Evolutionary conservation across 2,888 invertebrate species (phyloP).

Genomic region (Leptinotarsa peninsularis): DNA sequence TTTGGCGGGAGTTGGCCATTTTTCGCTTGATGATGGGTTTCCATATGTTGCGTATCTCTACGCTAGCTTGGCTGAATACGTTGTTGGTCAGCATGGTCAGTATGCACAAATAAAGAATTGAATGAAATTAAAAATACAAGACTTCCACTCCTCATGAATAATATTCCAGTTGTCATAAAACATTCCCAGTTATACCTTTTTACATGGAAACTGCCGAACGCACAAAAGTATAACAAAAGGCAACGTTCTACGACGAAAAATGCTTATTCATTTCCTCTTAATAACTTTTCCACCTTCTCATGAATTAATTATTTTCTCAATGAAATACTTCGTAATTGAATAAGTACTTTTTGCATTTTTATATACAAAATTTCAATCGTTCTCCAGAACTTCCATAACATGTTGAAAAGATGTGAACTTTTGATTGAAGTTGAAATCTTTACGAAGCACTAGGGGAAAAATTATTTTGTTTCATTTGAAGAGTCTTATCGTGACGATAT

Average conservation of each 20-base stretch:
- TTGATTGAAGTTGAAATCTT: slow-evolving; percentile 38
- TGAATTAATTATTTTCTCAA: slow-evolving; percentile 32
- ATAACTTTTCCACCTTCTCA: slow-evolving; percentile 30
- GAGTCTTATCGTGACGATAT: too few relatives aligned
- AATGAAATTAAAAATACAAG: neutral
- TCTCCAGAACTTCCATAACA: slow-evolving; percentile 33
- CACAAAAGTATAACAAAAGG: slow-evolving; percentile 21
- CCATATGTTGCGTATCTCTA: too few relatives aligned
- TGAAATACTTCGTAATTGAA: slow-evolving; percentile 32
- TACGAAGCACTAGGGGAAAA: slow-evolving; percentile 10
- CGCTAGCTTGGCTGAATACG: too few relatives aligned
- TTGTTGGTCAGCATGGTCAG: neutral
- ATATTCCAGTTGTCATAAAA: neutral
- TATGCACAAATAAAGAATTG: neutral
- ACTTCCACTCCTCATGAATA: neutral
- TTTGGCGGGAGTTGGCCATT: too few relatives aligned
- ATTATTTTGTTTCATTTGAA: too few relatives aligned
- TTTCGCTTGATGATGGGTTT: too few relatives aligned
- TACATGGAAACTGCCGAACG: neutral
- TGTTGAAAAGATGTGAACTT: slow-evolving; percentile 33
- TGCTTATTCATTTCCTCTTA: slow-evolving; percentile 23
- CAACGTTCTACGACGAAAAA: slow-evolving; percentile 17
- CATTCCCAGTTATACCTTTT: neutral
- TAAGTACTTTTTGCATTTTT: slow-evolving; percentile 33
- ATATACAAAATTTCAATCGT: slow-evolving; percentile 38